A percentile compares a stretch with the other conserved stretches of the same genome.
These are phyloP conservation scores for Escarpia spicata DNA, from an alignment of 2,888 invertebrate species.

Conservation along the genomic window DNA sequence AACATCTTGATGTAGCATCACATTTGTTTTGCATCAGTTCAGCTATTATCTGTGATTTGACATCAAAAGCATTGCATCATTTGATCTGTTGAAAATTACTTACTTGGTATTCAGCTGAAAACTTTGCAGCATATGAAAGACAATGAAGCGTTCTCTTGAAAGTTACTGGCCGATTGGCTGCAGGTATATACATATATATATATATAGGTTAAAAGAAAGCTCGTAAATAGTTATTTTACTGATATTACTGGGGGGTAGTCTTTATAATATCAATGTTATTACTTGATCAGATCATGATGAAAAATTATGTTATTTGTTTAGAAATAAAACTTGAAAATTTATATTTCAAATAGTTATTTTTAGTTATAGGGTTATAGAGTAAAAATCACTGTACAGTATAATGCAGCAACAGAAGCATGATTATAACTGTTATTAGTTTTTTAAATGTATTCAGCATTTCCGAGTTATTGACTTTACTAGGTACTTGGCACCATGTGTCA, in stretches of 20 bases:
- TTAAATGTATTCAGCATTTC: no score
- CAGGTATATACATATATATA: background rate
- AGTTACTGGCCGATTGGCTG: slow-evolving; percentile 9
- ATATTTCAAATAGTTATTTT: no score
- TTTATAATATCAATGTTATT: no score
- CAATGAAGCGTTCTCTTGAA: background rate
- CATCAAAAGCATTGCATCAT: background rate
- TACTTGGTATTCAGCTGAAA: background rate
- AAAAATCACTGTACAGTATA: no score
- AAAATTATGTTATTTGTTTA: no score
- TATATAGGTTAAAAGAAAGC: slow-evolving; percentile 14
- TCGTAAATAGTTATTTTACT: background rate
- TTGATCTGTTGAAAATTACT: slow-evolving; percentile 20
- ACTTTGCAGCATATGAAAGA: background rate
- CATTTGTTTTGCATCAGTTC: background rate
- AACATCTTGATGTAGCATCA: background rate
- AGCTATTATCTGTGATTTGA: background rate
- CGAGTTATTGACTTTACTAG: no score
- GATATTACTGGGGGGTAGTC: background rate
- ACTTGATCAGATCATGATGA: no score
- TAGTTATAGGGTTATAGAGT: no score
- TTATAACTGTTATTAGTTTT: no score
- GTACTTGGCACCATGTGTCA: no score
- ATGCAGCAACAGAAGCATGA: no score
- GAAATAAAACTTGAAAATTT: no score